phyloP scores from a whole-genome alignment of 2,797 vertebrate genomes.

The Aphelocoma californica region DNA sequence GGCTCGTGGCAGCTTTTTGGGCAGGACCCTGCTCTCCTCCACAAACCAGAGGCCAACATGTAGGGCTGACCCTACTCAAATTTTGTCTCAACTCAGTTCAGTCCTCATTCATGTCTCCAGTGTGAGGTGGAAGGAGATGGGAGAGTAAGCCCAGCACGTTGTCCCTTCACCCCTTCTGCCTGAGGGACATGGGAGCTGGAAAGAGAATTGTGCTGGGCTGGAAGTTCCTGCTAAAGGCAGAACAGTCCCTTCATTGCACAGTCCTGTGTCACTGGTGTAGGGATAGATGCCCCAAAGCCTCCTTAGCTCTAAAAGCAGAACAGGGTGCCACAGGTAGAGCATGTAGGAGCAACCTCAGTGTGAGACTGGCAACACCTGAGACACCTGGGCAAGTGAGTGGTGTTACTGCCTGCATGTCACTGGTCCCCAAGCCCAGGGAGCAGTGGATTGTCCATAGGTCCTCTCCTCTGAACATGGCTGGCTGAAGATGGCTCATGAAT shows the following conservation, averaged over 20 bases:
- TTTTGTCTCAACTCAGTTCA: neutral
- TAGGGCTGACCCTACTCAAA: neutral
- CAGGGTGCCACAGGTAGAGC: neutral
- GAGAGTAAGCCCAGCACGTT: fast-evolving
- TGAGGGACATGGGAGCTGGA: neutral
- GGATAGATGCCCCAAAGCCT: neutral
- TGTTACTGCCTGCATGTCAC: neutral
- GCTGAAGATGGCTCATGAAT: neutral
- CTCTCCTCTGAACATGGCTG: neutral
- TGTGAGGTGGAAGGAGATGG: neutral
- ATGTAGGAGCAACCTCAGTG: neutral
- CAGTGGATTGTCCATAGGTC: neutral
- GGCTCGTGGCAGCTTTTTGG: neutral
- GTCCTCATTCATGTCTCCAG: neutral
- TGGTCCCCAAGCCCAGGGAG: neutral
- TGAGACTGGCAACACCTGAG: neutral
- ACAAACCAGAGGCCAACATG: fast-evolving
- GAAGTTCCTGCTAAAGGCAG: neutral
- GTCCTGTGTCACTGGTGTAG: fast-evolving
- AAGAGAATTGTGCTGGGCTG: neutral
- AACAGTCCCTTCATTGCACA: neutral
- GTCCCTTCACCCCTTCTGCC: fast-evolving
- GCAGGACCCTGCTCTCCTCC: neutral
- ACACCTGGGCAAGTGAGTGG: neutral
- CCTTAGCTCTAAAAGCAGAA: neutral